Percentiles rank a stretch among this genome's conserved stretches.
Conservation (phyloP, 2,113 vertebrate genomes). For the Prinia subflava region DNA sequence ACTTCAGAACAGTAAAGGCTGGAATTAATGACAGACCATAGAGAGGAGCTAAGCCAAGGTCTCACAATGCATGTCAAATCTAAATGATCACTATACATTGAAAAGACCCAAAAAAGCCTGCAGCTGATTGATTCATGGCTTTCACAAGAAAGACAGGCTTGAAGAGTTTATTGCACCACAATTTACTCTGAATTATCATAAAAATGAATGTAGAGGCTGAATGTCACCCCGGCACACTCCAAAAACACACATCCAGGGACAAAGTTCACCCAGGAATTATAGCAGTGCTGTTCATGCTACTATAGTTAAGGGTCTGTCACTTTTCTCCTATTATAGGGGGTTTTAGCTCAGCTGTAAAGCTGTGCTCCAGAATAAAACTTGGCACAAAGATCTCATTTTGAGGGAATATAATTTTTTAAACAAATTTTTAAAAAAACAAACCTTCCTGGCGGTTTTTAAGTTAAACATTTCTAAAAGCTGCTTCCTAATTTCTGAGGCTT, state of each 20-base stretch:
- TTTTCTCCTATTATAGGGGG: conserved; percentile 35
- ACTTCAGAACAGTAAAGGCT: conserved; percentile 90
- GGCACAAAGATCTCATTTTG: conserved; percentile 51
- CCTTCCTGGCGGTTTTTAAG: conserved; percentile 47
- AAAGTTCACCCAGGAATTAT: conserved; percentile 73
- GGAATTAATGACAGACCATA: conserved; percentile 89
- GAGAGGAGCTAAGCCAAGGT: conserved; percentile 86
- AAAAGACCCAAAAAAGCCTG: conserved; percentile 81
- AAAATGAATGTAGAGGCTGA: conserved; percentile 80
- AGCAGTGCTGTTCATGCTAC: conserved; percentile 28
- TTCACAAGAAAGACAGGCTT: conserved; percentile 85
- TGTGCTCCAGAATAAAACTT: conserved; percentile 33
- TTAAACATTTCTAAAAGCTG: conserved; percentile 63
- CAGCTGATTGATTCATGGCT: conserved; percentile 95
- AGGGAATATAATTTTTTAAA: conserved; percentile 56
- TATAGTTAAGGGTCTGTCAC: conserved; percentile 49
- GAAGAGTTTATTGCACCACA: conserved; percentile 86
- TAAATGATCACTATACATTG: conserved; percentile 87
- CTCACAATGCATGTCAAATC: conserved; percentile 92
- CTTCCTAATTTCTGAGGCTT: conserved; percentile 43
- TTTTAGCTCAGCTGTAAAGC: conserved; percentile 48
- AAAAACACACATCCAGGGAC: conserved; percentile 76
- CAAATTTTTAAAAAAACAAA: not conserved
- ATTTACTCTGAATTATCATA: conserved; percentile 86
- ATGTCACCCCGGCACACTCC: conserved; percentile 77